phyloP scores from a whole-genome alignment of 2,113 vertebrate species.

The Cyanoramphus novaezelandiae region DNA sequence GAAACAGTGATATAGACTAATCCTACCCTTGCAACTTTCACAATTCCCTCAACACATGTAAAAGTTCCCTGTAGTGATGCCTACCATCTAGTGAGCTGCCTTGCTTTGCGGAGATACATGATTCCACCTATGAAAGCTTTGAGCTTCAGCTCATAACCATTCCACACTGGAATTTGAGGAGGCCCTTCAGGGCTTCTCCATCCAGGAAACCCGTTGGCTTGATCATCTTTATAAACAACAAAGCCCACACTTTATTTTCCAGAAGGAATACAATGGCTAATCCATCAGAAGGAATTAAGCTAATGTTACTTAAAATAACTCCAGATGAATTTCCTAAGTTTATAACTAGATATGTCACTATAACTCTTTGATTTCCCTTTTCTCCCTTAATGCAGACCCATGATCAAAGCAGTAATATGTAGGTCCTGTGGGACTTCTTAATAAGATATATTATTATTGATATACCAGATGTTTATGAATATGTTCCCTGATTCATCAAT shows the following conservation, averaged over 20 bases:
- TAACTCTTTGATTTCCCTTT: not conserved
- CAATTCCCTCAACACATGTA: not conserved
- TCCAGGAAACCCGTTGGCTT: not conserved
- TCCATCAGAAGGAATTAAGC: not conserved
- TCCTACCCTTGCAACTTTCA: not conserved
- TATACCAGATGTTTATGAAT: not conserved
- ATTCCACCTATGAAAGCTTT: not conserved
- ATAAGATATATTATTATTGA: not conserved
- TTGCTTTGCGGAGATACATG: not conserved
- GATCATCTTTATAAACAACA: not conserved
- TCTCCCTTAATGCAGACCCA: not conserved
- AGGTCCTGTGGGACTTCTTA: not conserved
- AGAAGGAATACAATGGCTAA: not conserved
- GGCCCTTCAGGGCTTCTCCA: rapidly evolving
- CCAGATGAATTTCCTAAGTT: not conserved
- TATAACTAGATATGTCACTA: not conserved
- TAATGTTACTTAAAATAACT: not conserved
- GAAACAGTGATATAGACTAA: not conserved
- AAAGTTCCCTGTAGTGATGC: not conserved
- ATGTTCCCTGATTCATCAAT: not conserved
- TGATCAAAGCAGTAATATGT: not conserved
- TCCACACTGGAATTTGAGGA: not conserved
- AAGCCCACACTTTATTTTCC: not conserved
- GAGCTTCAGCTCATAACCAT: not conserved
- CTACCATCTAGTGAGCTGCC: not conserved